Evolutionary conservation across 2,888 invertebrate genomes (phyloP).

Genomic region (Pammene aurita): DNA sequence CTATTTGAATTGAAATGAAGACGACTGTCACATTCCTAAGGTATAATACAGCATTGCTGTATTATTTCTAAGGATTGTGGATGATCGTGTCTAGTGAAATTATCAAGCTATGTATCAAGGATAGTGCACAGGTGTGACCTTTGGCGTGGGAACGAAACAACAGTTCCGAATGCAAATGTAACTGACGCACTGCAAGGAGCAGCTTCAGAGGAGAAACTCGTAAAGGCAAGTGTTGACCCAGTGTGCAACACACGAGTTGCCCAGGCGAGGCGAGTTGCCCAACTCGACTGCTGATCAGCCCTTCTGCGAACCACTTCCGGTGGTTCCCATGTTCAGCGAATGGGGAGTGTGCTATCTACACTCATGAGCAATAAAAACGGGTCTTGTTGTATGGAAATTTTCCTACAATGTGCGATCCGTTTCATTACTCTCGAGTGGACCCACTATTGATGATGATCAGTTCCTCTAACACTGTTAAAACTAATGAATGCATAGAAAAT

Average conservation of each 20-base stretch:
- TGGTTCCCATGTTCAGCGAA: neutral
- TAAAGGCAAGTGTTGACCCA: neutral
- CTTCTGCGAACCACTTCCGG: neutral
- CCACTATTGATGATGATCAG: too few species aligned
- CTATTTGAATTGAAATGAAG: slow-evolving; percentile 2
- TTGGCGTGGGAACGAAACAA: neutral
- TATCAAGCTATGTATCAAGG: neutral
- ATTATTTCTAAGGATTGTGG: neutral
- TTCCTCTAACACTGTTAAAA: too few species aligned
- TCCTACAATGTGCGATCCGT: too few species aligned
- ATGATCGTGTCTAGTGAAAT: slow-evolving; percentile 1
- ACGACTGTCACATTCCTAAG: neutral
- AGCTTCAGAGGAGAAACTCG: neutral
- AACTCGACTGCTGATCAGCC: neutral
- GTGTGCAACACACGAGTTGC: neutral
- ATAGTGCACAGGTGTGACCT: neutral
- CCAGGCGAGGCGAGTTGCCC: neutral
- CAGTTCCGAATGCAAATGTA: neutral
- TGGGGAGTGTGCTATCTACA: neutral
- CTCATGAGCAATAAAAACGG: too few species aligned
- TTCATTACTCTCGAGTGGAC: too few species aligned
- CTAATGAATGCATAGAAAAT: too few species aligned
- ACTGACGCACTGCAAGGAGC: neutral
- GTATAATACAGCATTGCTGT: neutral
- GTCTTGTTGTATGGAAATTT: too few species aligned